Conservation (phyloP, 2,888 invertebrate species). For the Thereva nobilitata region DNA sequence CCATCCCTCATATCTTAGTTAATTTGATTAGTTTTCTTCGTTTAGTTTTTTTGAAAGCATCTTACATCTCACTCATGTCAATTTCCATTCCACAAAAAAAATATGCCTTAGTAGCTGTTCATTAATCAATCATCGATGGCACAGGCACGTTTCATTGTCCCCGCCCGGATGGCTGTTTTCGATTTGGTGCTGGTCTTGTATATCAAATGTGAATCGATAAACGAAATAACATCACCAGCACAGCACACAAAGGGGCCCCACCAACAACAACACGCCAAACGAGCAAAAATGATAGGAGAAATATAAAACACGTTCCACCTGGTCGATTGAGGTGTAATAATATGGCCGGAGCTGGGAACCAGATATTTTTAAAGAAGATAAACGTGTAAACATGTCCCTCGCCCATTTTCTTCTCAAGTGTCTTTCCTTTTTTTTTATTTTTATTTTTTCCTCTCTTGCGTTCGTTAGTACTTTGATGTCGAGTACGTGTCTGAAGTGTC, state of each 20-base stretch:
- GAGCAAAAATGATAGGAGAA: no score
- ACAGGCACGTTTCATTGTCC: not conserved
- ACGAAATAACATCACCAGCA: no score
- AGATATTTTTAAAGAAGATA: conserved; percentile 34
- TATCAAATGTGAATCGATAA: no score
- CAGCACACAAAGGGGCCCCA: no score
- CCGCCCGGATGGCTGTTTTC: no score
- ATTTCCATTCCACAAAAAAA: no score
- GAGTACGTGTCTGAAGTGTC: not conserved
- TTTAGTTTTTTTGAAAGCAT: no score
- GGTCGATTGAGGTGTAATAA: conserved; percentile 32
- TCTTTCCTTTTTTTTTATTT: conserved; percentile 6
- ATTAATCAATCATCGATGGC: conserved; percentile 3
- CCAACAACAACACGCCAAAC: no score
- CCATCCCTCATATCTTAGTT: no score
- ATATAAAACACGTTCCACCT: conserved; percentile 8
- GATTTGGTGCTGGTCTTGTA: no score
- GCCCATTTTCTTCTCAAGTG: conserved; percentile 25
- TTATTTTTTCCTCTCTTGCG: conserved; percentile 5
- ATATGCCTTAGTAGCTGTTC: not conserved
- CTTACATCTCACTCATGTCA: no score
- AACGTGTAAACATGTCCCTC: conserved; percentile 31
- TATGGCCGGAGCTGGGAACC: conserved; percentile 19
- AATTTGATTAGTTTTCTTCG: no score
- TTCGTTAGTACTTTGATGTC: not conserved